Evolutionary conservation across 1,140 invertebrate species (phyloP), one percentile per base, ranked within the genome.

Genomic region (Tetramorium simillimum): DNA sequence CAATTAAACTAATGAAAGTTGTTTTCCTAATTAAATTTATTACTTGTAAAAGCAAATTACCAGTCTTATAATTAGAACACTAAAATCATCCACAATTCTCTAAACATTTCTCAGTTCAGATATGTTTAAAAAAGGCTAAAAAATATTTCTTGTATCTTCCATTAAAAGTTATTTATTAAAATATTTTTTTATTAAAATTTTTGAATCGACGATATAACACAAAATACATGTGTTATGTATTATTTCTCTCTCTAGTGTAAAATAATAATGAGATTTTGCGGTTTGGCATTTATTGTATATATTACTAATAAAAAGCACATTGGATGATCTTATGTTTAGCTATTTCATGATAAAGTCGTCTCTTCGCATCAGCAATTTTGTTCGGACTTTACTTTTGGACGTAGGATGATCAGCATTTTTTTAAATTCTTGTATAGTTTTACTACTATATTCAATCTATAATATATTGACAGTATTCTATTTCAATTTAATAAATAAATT

Each of bases 1-100:
- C 4, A 33, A 33, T 33, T 33, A 56, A 70, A 53, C 2, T 46
- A 72, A 82, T 43, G 33, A 28, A 72, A 80, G 28, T 67, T 80
- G 46, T 67, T 18, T 16, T 60, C 3, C 21, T 67, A 51, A 37
- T 46, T 80, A 18, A 33, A 24, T 58, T 60, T 46, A 33, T 63
- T 33, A 16, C 16, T 7, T 37, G 6, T 77, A 63, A 33, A 60
- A 49, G 33, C 5, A 51, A 53, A 53, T 80, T 40, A 65, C 2
- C n/a, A 16, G 10, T 69, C 9, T 37, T 21, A 40, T 40, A 24
- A 1, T 33, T 49, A 67, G 9, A 12, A 5, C 2, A 70, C 0
- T 43, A 40, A 70, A 70, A 70, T 14, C 43, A 37, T 78, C 21
- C 12, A 18, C 12, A 1, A 67, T 18, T 53, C 21, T 40, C 28